These are phyloP conservation scores for Lepidurus arcticus DNA, from an alignment of 1,140 invertebrate genomes.

Conservation along the genomic window DNA sequence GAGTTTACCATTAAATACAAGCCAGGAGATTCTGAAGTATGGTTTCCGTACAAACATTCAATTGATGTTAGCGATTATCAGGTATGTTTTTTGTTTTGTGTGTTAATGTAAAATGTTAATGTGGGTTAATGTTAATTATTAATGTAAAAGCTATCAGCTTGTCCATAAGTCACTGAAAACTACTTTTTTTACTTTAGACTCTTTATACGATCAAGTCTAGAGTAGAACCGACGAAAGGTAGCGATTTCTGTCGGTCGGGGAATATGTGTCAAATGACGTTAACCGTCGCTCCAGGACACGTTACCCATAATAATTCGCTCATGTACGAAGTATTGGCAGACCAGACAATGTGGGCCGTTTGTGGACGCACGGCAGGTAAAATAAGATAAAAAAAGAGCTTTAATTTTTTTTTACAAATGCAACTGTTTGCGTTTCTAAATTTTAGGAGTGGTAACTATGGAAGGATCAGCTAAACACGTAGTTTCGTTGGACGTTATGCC, in stretches of 20 bases:
- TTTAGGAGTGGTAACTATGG: conserved; percentile 72
- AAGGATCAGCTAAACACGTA: conserved; percentile 58
- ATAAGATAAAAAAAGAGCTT: background rate
- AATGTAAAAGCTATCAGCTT: background rate
- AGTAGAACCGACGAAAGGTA: conserved; percentile 71
- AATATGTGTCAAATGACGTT: conserved; percentile 79
- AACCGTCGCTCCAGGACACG: conserved; percentile 54
- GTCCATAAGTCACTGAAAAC: background rate
- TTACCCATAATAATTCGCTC: conserved; percentile 51
- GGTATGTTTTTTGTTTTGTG: conserved; percentile 46
- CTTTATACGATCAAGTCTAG: conserved; percentile 73
- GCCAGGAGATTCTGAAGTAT: conserved; percentile 49
- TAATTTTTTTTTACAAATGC: background rate
- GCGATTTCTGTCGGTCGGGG: conserved; percentile 79
- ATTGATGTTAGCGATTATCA: conserved; percentile 59
- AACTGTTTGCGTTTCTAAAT: conserved; percentile 34
- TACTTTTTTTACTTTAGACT: conserved; percentile 54
- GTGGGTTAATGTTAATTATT: too few species aligned
- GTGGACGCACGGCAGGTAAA: conserved; percentile 71
- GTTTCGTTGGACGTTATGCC: conserved; percentile 86
- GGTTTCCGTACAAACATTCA: conserved; percentile 48
- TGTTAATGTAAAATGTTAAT: too few species aligned
- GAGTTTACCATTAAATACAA: conserved; percentile 63
- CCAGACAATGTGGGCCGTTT: conserved; percentile 85
- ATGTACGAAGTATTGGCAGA: conserved; percentile 91